Conservation (phyloP, 2,888 invertebrate genomes). For the Ornithoptera alexandrae region DNA sequence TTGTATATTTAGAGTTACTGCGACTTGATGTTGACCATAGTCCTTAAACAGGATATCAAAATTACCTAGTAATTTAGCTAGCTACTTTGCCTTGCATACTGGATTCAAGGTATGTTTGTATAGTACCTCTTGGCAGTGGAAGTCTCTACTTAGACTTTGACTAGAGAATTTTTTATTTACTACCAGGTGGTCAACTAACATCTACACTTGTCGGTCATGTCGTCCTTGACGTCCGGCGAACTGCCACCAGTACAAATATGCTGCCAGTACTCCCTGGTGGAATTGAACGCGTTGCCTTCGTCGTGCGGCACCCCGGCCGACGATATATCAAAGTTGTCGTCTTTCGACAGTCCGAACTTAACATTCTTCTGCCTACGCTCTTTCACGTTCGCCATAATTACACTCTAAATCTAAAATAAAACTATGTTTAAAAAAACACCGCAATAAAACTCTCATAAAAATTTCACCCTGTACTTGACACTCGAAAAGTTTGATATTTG, state of each 20-base stretch:
- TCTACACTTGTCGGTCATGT: conserved; percentile 44
- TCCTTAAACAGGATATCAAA: no score
- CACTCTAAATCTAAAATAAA: conserved; percentile 26
- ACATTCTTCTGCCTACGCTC: conserved; percentile 61
- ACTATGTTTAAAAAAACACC: conserved; percentile 33
- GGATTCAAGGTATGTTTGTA: no score
- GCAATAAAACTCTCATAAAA: conserved; percentile 48
- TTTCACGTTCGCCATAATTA: conserved; percentile 47
- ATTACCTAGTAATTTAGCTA: no score
- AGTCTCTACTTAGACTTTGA: no score
- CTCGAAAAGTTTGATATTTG: conserved; percentile 38
- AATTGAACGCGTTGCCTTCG: conserved; percentile 55
- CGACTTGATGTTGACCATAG: no score
- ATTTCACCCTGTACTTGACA: conserved; percentile 38
- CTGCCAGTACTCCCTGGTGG: conserved; percentile 66
- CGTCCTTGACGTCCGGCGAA: conserved; percentile 39
- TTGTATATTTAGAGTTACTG: no score
- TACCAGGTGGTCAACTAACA: conserved; percentile 32
- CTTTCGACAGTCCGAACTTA: conserved; percentile 64
- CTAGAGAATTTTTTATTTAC: no score
- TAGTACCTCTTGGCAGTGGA: no score
- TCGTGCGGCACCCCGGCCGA: conserved; percentile 39
- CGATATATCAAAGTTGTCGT: conserved; percentile 56
- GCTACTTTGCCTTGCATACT: no score
- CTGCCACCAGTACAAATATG: conserved; percentile 45